A percentile compares a stretch with the other conserved stretches of the same genome.
phyloP scores from a whole-genome alignment of 2,113 vertebrate genomes.

The Nothocercus julius region DNA sequence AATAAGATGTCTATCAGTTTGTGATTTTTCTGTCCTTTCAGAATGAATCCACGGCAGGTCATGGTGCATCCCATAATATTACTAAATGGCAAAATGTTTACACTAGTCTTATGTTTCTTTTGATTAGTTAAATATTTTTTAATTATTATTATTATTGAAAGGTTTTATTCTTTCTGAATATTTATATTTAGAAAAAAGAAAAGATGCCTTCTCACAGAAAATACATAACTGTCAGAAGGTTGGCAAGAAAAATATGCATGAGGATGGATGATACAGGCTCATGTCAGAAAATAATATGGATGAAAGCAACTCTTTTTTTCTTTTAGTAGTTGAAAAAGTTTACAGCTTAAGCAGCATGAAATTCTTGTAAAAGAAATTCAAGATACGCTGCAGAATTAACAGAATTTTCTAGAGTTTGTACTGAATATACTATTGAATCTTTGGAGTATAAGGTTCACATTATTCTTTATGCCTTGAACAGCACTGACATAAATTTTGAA shows the following conservation, averaged over 20 bases:
- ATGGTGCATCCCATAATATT: not conserved
- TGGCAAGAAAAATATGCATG: not conserved
- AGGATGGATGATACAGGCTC: not conserved
- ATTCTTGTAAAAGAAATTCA: not conserved
- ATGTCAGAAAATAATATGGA: not conserved
- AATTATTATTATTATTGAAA: not conserved
- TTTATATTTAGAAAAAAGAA: not conserved
- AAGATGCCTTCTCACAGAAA: not conserved
- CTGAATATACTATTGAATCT: not conserved
- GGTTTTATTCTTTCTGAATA: not conserved
- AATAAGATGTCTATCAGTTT: not conserved
- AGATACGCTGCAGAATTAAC: not conserved
- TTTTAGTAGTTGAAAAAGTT: not conserved
- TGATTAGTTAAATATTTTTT: not conserved
- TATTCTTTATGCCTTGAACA: not conserved
- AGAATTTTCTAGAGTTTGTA: not conserved
- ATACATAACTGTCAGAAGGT: not conserved
- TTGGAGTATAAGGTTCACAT: not conserved
- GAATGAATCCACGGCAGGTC: not conserved
- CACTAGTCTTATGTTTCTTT: not conserved
- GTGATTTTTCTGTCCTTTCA: not conserved
- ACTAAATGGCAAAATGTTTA: not conserved
- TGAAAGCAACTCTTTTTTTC: not conserved
- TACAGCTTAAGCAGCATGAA: not conserved
- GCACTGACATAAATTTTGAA: not conserved